These are phyloP conservation scores for Neodon shergylaensis DNA, from an alignment of 2,113 vertebrate genomes.

Conservation along the genomic window DNA sequence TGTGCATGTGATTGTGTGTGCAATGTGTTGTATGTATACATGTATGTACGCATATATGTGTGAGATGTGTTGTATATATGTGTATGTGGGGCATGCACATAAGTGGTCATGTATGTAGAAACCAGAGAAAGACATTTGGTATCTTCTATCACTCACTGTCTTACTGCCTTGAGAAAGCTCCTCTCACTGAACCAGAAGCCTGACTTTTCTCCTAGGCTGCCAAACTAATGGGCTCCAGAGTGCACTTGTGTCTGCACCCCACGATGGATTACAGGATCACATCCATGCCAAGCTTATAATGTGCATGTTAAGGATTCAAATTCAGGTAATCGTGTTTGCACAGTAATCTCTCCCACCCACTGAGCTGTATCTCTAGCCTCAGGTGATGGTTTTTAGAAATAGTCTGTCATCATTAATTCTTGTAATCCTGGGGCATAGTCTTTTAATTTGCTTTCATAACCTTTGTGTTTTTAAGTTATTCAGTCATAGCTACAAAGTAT, in stretches of 20 bases:
- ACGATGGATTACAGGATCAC: not conserved
- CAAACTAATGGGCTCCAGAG: not conserved
- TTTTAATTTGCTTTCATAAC: slow-evolving; percentile 54
- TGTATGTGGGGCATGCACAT: too few relatives aligned
- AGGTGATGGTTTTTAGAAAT: slow-evolving; percentile 12
- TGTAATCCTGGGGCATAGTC: not conserved
- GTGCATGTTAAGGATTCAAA: not conserved
- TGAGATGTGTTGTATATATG: not conserved
- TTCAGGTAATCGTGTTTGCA: not conserved
- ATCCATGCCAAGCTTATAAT: too few relatives aligned
- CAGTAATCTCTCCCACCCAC: not conserved
- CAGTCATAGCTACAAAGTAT: not conserved
- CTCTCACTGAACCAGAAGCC: not conserved
- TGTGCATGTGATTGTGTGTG: not conserved
- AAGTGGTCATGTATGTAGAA: not conserved
- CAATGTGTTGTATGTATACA: not conserved
- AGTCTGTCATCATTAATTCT: slow-evolving; percentile 16
- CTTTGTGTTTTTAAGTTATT: slow-evolving; percentile 50
- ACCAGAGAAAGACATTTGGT: not conserved
- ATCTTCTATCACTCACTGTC: not conserved
- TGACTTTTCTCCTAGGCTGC: not conserved
- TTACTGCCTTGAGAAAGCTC: not conserved
- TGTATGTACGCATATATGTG: not conserved
- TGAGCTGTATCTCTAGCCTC: not conserved
- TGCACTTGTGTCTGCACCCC: not conserved